These are phyloP conservation scores for Cladorhizidae sp. DNA, from an alignment of 37 sponge, comb jelly and placozoan genomes.

Conservation along the genomic window DNA sequence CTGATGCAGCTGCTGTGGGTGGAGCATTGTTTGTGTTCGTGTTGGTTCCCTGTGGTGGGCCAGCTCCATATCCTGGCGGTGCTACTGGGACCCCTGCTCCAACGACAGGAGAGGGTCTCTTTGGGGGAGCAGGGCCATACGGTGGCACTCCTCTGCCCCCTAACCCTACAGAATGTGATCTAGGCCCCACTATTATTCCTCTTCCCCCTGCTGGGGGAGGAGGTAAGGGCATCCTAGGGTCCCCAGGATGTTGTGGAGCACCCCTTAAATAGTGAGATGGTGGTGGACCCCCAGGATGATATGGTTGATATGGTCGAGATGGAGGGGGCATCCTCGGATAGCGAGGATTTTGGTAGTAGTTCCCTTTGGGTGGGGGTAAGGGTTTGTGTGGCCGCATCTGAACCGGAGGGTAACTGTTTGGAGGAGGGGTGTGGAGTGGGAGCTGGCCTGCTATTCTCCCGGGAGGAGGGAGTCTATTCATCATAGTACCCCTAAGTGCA, in stretches of 20 bases:
- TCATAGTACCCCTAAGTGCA: too few relatives aligned
- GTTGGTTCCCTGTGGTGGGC: too few relatives aligned
- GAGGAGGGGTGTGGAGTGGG: conserved; percentile 16
- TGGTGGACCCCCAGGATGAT: background rate
- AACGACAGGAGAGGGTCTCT: background rate
- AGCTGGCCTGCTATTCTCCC: background rate
- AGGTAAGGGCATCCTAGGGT: background rate
- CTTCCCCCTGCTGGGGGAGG: background rate
- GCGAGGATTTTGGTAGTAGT: background rate
- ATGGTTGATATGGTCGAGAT: background rate
- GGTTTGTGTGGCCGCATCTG: too few relatives aligned
- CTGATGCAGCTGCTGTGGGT: too few relatives aligned
- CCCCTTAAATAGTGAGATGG: background rate
- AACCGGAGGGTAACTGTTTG: background rate
- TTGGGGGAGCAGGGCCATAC: background rate
- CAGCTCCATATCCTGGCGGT: too few relatives aligned
- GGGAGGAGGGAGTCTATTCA: too few relatives aligned
- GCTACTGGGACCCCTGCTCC: too few relatives aligned
- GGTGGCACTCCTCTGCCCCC: too few relatives aligned
- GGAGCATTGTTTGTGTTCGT: too few relatives aligned
- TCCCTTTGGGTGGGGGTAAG: background rate
- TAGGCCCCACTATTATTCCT: background rate
- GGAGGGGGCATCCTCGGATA: background rate
- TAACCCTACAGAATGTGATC: too few relatives aligned
- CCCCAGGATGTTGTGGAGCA: background rate